Base-by-base conservation (phyloP, 2,113 vertebrate species). In the Chaetops frenatus region DNA sequence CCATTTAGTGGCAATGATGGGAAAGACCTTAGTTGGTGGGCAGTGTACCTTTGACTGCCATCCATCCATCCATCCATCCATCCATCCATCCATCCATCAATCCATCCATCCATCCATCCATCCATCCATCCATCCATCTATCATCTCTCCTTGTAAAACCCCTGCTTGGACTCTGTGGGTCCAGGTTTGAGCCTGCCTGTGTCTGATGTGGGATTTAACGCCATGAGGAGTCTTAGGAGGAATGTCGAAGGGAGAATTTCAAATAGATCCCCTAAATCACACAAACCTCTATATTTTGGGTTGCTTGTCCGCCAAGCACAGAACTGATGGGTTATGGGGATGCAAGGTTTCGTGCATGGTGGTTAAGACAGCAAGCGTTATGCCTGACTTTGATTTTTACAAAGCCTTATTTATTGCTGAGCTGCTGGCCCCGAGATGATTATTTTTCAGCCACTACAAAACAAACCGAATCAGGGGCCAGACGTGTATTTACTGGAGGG, bases 401-500 rank as follows among this genome's bases (percentile, higher is more conserved):
- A 47, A 72, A 84, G n/a, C 66, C 64, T 60, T 44, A 54, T 78
- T 73, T 88, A 62, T 61, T 24, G 73, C 64, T 17, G 76, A 80
- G 56, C 82, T 81, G 36, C 53, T 53, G 81, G 62, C 73, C 85
- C n/a, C 51, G 51, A 81, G 61, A 88, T 80, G 91, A 83, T 86
- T 53, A 92, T 96, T 96, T 97, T 96, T 96, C 95, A 97, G 88
- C 24, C 58, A 80, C 94, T 95, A 88, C 95, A 93, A 95, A 96
- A 93, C 81, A 96, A 94, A 81, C 81, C 53, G 60, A 82, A 86
- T 70, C 70, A 81, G 96, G 81, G 92, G 81, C 93, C 88, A 94
- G 79, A 92, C 95, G 33, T 51, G 93, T 81, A 93, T 97, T 97
- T 90, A 90, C 80, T 36, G 80, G 90, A 81, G 83, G 88, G 93